Evolutionary conservation across 2,888 invertebrate species (phyloP).

Genomic region (Julus scandinavius): DNA sequence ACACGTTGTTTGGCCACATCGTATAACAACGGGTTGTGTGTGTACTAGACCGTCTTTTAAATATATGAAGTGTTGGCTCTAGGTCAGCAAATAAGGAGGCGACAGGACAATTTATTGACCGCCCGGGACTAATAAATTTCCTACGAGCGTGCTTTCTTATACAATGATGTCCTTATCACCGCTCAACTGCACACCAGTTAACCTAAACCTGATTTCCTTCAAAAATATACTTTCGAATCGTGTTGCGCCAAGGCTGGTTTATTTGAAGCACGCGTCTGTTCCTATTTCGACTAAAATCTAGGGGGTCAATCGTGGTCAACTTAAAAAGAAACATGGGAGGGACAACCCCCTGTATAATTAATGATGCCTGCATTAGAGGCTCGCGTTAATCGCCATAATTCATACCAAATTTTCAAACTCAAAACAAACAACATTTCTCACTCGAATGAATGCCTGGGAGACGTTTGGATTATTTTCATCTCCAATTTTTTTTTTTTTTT

Average conservation of each 20-base stretch:
- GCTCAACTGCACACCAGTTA: conserved; percentile 9
- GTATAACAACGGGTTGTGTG: neutral
- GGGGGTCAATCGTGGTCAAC: conserved; percentile 23
- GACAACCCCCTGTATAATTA: neutral
- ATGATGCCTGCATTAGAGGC: neutral
- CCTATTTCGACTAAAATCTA: neutral
- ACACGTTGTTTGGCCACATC: neutral
- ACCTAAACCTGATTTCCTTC: conserved; percentile 39
- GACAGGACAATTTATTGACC: conserved; percentile 39
- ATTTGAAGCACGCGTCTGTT: neutral
- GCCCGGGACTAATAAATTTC: conserved; percentile 19
- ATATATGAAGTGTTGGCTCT: conserved; percentile 14
- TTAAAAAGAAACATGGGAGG: conserved; percentile 31
- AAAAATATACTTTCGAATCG: conserved; percentile 7
- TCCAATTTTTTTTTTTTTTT: too few relatives aligned
- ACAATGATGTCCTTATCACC: conserved; percentile 42
- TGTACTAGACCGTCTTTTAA: conserved; percentile 7
- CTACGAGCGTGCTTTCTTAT: conserved; percentile 14
- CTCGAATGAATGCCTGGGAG: neutral
- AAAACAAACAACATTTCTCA: conserved; percentile 21
- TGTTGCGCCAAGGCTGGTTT: conserved; percentile 17
- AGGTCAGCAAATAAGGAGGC: conserved; percentile 39
- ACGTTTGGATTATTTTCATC: neutral
- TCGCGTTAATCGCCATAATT: conserved; percentile 15
- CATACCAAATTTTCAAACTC: neutral